Conservation (phyloP, 2,797 vertebrate species). For the Mallotus villosus region DNA sequence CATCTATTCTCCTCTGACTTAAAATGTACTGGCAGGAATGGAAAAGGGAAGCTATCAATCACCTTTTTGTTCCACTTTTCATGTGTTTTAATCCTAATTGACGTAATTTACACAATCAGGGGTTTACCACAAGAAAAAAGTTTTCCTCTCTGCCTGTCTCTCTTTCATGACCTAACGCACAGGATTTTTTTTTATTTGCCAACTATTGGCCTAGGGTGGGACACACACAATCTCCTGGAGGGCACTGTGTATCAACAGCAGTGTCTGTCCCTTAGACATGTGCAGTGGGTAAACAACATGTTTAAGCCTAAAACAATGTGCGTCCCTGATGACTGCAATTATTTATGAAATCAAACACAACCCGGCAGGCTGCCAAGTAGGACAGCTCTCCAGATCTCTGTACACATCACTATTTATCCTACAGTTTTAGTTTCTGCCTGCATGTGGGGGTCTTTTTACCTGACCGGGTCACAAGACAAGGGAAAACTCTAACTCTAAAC, state of each 20-base stretch:
- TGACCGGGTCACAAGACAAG: not conserved
- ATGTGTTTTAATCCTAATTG: not conserved
- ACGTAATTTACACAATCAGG: not conserved
- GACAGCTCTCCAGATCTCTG: conserved; percentile 70
- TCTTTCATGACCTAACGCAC: conserved; percentile 38
- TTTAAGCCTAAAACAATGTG: conserved; percentile 82
- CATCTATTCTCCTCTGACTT: conserved; percentile 72
- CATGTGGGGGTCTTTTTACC: too few relatives aligned
- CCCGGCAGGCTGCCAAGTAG: conserved; percentile 73
- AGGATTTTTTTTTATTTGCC: conserved; percentile 70
- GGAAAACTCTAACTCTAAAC: not conserved
- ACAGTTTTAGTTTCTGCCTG: conserved; percentile 16
- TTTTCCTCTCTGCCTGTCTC: conserved; percentile 57
- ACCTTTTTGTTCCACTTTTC: conserved; percentile 44
- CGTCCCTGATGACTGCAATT: conserved; percentile 80
- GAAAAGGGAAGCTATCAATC: conserved; percentile 65
- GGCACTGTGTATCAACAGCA: conserved; percentile 74
- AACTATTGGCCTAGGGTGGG: conserved; percentile 69
- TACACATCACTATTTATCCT: conserved; percentile 25
- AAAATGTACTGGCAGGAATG: conserved; percentile 56
- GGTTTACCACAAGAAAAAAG: not conserved
- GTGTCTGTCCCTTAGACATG: conserved; percentile 77
- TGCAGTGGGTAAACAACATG: conserved; percentile 80
- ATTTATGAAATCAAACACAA: conserved; percentile 86
- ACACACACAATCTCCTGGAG: conserved; percentile 64